A percentile compares a stretch with the other conserved stretches of the same genome.
These are phyloP conservation scores for Amblyopsis hoosieri DNA, from an alignment of 2,797 vertebrate genomes.

Conservation along the genomic window DNA sequence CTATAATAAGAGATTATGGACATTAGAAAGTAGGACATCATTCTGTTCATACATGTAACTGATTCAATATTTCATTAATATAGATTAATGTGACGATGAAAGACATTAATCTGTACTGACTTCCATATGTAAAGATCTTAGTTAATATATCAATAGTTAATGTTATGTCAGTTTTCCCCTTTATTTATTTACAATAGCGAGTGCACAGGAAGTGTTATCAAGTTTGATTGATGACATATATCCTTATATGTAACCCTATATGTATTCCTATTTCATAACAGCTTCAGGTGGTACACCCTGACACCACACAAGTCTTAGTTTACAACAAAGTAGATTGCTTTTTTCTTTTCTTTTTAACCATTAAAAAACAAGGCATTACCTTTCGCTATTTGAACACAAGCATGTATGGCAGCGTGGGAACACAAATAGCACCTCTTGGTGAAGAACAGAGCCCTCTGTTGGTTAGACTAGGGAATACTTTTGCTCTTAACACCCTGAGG, in stretches of 20 bases:
- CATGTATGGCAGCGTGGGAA: neutral
- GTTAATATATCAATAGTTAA: no score
- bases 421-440: neutral
- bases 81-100: neutral
- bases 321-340: neutral
- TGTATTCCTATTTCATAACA: no score
- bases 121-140: neutral
- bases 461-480: constrained; percentile 49
- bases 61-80: neutral
- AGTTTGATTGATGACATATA: no score
- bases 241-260: no score
- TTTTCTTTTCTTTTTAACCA: neutral
- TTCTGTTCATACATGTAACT: neutral
- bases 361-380: neutral
- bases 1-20: neutral
- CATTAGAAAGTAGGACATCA: neutral
- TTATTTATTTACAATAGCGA: no score
- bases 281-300: no score
- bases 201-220: no score
- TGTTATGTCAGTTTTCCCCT: no score
- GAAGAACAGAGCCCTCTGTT: constrained; percentile 71
- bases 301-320: neutral
- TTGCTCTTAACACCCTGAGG: no score
- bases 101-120: neutral
- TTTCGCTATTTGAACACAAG: constrained; percentile 10